Percentiles rank a stretch among this genome's conserved stretches.
phyloP scores from a whole-genome alignment of 2,888 invertebrate genomes.

The Pristionchus maxplancki region DNA sequence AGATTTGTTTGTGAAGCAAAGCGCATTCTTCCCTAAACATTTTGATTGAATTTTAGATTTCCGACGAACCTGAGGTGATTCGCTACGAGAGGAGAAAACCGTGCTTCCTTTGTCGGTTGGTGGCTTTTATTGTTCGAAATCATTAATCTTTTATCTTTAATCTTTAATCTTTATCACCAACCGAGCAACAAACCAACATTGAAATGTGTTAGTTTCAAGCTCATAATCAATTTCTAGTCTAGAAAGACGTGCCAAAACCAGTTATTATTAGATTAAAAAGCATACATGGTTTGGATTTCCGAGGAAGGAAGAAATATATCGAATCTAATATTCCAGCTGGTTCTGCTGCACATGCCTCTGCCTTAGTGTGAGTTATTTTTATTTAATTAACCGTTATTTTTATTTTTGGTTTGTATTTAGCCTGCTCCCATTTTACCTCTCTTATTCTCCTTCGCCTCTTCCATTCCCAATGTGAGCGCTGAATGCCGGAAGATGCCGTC shows the following conservation, averaged over 20 bases:
- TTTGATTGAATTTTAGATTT: no score
- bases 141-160: neutral
- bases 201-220: no score
- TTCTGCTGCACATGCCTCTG: conserved; percentile 51
- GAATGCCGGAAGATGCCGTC: neutral
- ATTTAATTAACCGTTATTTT: neutral
- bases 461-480: neutral
- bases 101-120: conserved; percentile 12
- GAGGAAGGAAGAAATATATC: neutral
- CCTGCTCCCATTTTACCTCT: neutral
- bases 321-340: conserved; percentile 1
- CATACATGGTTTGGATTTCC: neutral
- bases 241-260: no score
- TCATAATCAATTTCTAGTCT: neutral
- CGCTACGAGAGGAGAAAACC: conserved; percentile 10
- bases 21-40: no score
- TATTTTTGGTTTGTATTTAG: neutral
- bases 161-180: no score
- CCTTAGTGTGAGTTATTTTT: conserved; percentile 36
- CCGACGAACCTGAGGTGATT: neutral
- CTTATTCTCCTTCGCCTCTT: neutral
- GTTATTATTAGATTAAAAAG: neutral
- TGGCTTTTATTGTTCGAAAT: neutral
- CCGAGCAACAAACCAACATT: no score
- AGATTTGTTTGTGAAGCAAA: no score